These are phyloP conservation scores for Biston stratarius DNA, from an alignment of 2,888 invertebrate species.

Conservation along the genomic window DNA sequence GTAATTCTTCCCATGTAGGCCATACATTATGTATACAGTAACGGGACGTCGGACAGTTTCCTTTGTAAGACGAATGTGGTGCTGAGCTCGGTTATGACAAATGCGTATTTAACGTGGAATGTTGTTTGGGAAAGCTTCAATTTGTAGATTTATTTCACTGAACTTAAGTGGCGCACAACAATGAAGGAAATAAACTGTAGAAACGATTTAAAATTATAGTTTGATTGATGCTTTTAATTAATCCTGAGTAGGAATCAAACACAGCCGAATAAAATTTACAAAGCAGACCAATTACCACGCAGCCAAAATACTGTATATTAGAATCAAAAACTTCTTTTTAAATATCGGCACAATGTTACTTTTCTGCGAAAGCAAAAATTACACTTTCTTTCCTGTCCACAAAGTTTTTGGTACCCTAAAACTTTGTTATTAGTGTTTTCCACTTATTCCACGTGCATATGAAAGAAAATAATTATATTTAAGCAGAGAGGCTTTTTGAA, in stretches of 20 bases:
- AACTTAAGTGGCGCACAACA: not conserved
- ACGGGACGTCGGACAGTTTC: slow-evolving; percentile 37
- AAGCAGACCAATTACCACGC: too few species aligned
- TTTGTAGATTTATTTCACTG: not conserved
- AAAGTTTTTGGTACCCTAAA: not conserved
- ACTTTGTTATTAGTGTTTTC: not conserved
- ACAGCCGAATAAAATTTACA: too few species aligned
- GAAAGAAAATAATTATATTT: too few species aligned
- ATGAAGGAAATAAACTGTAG: too few species aligned
- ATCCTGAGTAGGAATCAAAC: too few species aligned
- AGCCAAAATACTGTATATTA: too few species aligned
- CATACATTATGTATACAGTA: slow-evolving; percentile 30
- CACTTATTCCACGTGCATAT: too few species aligned
- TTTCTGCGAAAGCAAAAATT: too few species aligned
- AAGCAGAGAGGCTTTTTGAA: too few species aligned
- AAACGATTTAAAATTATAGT: not conserved
- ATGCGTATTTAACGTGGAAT: slow-evolving; percentile 42
- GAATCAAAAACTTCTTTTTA: too few species aligned
- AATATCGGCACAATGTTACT: not conserved
- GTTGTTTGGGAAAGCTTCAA: slow-evolving; percentile 35
- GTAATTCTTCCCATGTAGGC: slow-evolving; percentile 26
- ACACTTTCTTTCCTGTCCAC: too few species aligned
- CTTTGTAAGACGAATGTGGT: slow-evolving; percentile 40
- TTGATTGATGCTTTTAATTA: too few species aligned
- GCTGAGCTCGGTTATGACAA: slow-evolving; percentile 40